Base-by-base conservation (phyloP, 1,140 invertebrate genomes). In the Sycophila sp. region DNA sequence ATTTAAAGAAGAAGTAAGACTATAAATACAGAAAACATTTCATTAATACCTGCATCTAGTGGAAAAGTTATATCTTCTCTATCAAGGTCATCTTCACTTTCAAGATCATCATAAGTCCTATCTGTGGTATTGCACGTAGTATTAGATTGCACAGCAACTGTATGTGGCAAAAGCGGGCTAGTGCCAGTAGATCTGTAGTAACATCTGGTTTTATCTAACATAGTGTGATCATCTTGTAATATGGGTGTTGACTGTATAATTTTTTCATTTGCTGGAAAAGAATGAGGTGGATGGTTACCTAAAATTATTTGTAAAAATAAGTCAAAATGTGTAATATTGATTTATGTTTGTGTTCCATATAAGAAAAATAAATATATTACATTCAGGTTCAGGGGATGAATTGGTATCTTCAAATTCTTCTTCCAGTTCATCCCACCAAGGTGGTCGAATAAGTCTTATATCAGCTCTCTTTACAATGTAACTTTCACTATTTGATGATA, bases 351-450 rank as follows among this genome's bases (percentile, higher is more conserved):
- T n/a, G n/a, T n/a, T n/a, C n/a, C n/a, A n/a, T n/a, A n/a, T n/a
- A n/a, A n/a, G n/a, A n/a, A n/a, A n/a, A n/a, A n/a, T n/a, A n/a
- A n/a, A n/a, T n/a, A n/a, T n/a, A n/a, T n/a, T n/a, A n/a, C n/a
- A n/a, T n/a, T n/a, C n/a, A n/a, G n/a, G n/a, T n/a, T n/a, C n/a
- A n/a, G n/a, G n/a, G n/a, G n/a, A 30, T 30, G n/a, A 53, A 53
- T 56, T 42, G 34, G 32, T 24, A 55, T 84, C 82, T 60, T 84
- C 82, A 71, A 84, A 59, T 11, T 77, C 81, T 58, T 94, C 93
- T 78, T 95, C 94, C 47, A 98, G 85, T 84, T 99, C 97, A 78
- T 98, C 96, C 86, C 91, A 94, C 97, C 97, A 99, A 0, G 97
- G 97, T 13, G 96, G 96, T 78, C 94, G 90, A 62, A 98, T 83